phyloP scores from a whole-genome alignment of 2,888 invertebrate genomes.

The Peribatodes rhomboidaria region DNA sequence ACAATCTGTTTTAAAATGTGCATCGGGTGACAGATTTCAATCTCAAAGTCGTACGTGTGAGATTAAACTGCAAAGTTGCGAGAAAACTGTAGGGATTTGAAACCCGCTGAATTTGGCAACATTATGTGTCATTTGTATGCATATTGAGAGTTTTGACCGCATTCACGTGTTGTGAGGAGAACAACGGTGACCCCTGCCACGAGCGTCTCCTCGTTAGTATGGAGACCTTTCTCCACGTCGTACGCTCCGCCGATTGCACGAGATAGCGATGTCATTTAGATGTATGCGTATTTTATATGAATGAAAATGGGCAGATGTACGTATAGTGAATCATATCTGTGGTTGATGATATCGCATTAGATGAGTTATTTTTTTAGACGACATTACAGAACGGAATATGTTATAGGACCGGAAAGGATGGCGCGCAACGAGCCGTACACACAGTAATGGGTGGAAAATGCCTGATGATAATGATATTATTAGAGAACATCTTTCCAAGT shows the following conservation, averaged over 20 bases:
- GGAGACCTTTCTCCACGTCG: conserved; percentile 8
- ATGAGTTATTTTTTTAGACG: too few species aligned
- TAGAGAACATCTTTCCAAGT: too few species aligned
- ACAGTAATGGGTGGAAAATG: too few species aligned
- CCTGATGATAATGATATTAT: too few species aligned
- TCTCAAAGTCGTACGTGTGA: conserved; percentile 43
- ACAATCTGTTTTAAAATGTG: conserved; percentile 44
- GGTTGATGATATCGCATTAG: neutral
- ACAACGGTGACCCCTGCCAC: conserved; percentile 21
- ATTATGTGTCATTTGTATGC: conserved; percentile 47
- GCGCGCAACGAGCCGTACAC: too few species aligned
- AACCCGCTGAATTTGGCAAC: conserved; percentile 2
- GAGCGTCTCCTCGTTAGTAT: conserved; percentile 27
- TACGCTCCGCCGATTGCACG: conserved; percentile 21
- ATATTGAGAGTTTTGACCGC: conserved; percentile 34
- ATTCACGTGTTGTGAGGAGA: conserved; percentile 15
- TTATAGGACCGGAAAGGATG: too few species aligned
- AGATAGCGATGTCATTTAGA: conserved; percentile 12
- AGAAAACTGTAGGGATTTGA: conserved; percentile 14
- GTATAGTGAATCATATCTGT: neutral
- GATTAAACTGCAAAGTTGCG: conserved; percentile 37
- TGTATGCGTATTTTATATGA: conserved; percentile 19
- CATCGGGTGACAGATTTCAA: conserved; percentile 48
- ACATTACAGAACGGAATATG: too few species aligned
- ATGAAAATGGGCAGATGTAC: conserved; percentile 20